Evolutionary conservation across 2,797 vertebrate genomes (phyloP), one percentile per base, ranked within the genome.

Genomic region (Uromys caudimaculatus): DNA sequence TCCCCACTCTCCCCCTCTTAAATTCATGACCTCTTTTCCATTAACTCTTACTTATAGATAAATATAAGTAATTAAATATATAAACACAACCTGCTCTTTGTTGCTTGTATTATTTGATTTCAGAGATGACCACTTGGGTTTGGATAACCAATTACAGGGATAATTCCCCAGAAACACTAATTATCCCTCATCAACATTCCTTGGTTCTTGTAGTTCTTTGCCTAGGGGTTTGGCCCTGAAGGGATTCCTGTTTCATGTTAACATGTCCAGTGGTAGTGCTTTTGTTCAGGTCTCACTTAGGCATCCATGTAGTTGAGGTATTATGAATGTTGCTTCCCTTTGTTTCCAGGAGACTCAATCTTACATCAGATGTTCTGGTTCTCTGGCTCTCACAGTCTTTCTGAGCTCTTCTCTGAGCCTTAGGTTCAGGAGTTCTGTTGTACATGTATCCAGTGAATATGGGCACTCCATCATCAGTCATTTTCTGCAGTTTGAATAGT

Each of bases 381-480:
- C 38, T 83, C 24, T 32, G 58, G 27, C 16, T 17, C 27, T 64
- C 35, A 23, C 29, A 84, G 4, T 84, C 27, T 64, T 64, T 47
- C 58, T 47, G 27, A 64, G 82, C 35, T 64, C 16, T 47, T 47
- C 41, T 47, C 27, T 64, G 44, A 84, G 29, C 2, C 58, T 35
- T 84, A 21, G 41, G 17, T 21, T 3, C 17, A 35, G 17, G 5
- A 47, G 29, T 64, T 35, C 38, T 84, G 5, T 35, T 64, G 29
- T 4, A 2, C 9, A 2, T 13, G 10, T 17, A 41, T 58, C n/a
- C 24, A 1, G 12, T 23, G 1, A 1, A 17, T 35, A 27, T 47
- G 60, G 10, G 10, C 60, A 23, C 38, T 5, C 58, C 41, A 64
- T 29, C 41, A 47, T 64, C 41, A 32, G 21, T 19, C 29, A 0